Conservation (phyloP, 2,888 invertebrate genomes). For the Craniophora ligustri region DNA sequence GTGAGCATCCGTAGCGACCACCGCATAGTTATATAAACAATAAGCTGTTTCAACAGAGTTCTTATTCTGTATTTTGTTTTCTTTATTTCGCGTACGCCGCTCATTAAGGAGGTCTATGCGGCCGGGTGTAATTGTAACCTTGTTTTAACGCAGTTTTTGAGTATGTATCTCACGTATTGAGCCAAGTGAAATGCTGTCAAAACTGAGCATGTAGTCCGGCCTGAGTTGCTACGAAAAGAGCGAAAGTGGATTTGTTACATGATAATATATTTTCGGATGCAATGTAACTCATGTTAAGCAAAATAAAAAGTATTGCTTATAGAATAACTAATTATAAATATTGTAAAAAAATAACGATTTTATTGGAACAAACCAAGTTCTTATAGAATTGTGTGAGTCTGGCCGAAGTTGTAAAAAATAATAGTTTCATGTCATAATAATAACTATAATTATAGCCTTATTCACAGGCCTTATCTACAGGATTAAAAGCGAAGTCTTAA, state of each 20-base stretch:
- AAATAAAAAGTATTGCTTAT: not conserved
- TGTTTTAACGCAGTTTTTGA: constrained; percentile 37
- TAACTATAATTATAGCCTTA: too few species aligned
- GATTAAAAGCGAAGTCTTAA: not conserved
- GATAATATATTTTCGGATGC: constrained; percentile 32
- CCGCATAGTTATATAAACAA: constrained; percentile 59
- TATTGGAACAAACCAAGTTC: too few species aligned
- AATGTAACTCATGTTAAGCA: not conserved
- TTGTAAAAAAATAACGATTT: too few species aligned
- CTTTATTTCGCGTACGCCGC: constrained; percentile 24
- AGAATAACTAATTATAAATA: too few species aligned
- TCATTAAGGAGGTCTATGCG: constrained; percentile 41
- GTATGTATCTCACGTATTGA: constrained; percentile 42
- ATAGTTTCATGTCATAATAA: too few species aligned
- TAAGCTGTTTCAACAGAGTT: constrained; percentile 52
- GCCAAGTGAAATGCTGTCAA: constrained; percentile 54
- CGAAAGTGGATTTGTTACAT: constrained; percentile 76
- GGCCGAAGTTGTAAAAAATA: too few species aligned
- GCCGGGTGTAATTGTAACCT: constrained; percentile 34
- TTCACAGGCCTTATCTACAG: too few species aligned
- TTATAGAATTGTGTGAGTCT: too few species aligned
- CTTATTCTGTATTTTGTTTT: constrained; percentile 37
- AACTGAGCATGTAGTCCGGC: constrained; percentile 59
- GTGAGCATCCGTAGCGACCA: constrained; percentile 35
- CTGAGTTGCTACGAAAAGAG: constrained; percentile 65